Evolutionary conservation across 2,888 invertebrate genomes (phyloP), one percentile per base, ranked within the genome.

Genomic region (Coleophora deauratella): DNA sequence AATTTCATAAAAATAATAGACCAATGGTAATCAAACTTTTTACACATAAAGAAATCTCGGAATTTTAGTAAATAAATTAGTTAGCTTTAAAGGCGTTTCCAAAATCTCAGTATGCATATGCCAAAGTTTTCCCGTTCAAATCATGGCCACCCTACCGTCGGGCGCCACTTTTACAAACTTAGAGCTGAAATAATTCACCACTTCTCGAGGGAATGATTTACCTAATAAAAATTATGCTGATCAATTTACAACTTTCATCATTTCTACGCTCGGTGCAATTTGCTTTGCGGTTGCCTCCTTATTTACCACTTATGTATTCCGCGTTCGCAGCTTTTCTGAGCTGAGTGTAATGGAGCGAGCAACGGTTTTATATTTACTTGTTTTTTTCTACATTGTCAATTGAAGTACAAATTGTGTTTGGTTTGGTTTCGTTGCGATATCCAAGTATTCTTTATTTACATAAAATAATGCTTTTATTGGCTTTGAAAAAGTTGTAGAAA

Each of bases 171-270:
- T 54, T 52, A 45, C 48, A 52, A 60, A 63, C 52, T 64, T 57
- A 57, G 43, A 55, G 54, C 45, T 52, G 56, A 52, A 61, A 57
- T 57, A 59, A 59, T 55, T 54, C 56, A 40, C 45, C 11, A 31
- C 10, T 11, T 10, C 31, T 11, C 10, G 9, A n/a, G 42, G 49
- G 55, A 66, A 65, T 72, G 66, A 71, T 69, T 71, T 68, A 73
- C 66, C 59, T 66, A 69, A 71, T 69, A 67, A 69, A 65, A 62
- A 69, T 71, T 72, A 67, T 71, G 68, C 62, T 70, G 66, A 70
- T 69, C 59, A 54, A 68, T 50, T 72, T 68, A 68, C 49, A 66
- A 71, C 59, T 68, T 67, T 62, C 53, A 53, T 60, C 62, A 66
- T 62, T 62, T 61, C 55, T 51, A 48, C 42, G 45, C 45, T 43